Evolutionary conservation across 2,113 vertebrate species (phyloP), one percentile per base, ranked within the genome.

Genomic region (Alces alces): DNA sequence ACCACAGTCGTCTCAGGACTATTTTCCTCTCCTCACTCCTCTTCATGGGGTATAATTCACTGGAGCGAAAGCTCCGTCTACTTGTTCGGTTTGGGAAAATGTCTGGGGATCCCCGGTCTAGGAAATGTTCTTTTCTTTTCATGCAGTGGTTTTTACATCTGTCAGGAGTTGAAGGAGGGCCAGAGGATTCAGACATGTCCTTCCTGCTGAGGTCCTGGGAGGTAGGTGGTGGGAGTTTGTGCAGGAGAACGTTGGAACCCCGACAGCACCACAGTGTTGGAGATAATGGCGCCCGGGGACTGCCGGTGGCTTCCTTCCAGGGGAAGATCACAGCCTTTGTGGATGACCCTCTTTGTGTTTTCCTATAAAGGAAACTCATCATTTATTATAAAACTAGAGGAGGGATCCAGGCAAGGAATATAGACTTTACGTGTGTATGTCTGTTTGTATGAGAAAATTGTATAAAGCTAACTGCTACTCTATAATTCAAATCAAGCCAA

Each of bases 101-200:
- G 91, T 97, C 97, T 98, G 95, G 98, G 97, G 97, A 98, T 97
- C 97, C 64, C 95, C 88, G 45, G 90, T 88, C 90, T 98, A 97
- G 97, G 97, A 98, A 98, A 96, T 95, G 96, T 97, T 98, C 80
- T 98, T 98, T 89, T 98, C 95, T 98, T 98, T 98, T 88, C 98
- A 94, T 96, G 87, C 70, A 66, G 98, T 98, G 97, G 98, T 98
- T 99, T 98, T 98, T 98, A 98, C 98, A 99, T 98, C 98, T 99
- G 98, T 98, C 97, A 98, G 96, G 98, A 97, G 96, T 93, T 86
- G 98, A 98, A 96, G 84, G 88, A 16, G 28, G 79, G 96, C 98
- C 98, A 98, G 98, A 97, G 87, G 97, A 98, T 98, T 98, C 96
- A 99, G 98, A 98, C 98, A 98, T 98, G 97, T 99, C 96, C 96